phyloP scores from a whole-genome alignment of 2,888 invertebrate species.

The Dendrolimus houi region DNA sequence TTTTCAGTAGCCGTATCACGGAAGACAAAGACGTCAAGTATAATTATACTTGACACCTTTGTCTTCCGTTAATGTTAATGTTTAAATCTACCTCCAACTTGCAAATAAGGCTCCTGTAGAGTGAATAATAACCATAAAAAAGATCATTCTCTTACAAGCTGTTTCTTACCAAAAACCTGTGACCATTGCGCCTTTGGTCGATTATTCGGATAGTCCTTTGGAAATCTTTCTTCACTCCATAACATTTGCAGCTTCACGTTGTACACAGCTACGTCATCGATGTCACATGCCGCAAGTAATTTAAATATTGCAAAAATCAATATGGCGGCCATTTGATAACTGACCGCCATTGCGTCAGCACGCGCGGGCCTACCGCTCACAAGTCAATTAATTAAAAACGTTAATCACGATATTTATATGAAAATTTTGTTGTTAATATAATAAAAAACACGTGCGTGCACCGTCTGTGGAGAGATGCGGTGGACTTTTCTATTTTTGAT shows the following conservation, averaged over 20 bases:
- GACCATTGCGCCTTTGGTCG: constrained; percentile 96
- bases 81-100: too few relatives aligned
- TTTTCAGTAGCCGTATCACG: too few relatives aligned
- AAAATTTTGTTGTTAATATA: constrained; percentile 1
- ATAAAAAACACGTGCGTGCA: constrained; percentile 46
- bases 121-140: too few relatives aligned
- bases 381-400: too few relatives aligned
- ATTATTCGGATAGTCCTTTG: constrained; percentile 91
- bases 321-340: constrained; percentile 48
- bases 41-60: too few relatives aligned
- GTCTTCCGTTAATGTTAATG: too few relatives aligned
- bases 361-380: constrained; percentile 14
- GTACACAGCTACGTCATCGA: constrained; percentile 89
- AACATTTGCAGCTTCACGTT: constrained; percentile 89
- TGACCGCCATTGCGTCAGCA: constrained; percentile 35
- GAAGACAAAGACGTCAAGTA: too few relatives aligned
- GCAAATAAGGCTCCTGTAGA: too few relatives aligned
- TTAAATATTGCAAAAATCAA: constrained; percentile 42
- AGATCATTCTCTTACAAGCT: constrained; percentile 2
- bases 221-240: constrained; percentile 92
- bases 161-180: constrained; percentile 88
- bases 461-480: constrained; percentile 44
- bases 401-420: too few relatives aligned
- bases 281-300: constrained; percentile 74
- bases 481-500: constrained; percentile 72